Evolutionary conservation across 2,888 invertebrate genomes (phyloP), one percentile per base, ranked within the genome.

Genomic region (Ferrisia virgata): DNA sequence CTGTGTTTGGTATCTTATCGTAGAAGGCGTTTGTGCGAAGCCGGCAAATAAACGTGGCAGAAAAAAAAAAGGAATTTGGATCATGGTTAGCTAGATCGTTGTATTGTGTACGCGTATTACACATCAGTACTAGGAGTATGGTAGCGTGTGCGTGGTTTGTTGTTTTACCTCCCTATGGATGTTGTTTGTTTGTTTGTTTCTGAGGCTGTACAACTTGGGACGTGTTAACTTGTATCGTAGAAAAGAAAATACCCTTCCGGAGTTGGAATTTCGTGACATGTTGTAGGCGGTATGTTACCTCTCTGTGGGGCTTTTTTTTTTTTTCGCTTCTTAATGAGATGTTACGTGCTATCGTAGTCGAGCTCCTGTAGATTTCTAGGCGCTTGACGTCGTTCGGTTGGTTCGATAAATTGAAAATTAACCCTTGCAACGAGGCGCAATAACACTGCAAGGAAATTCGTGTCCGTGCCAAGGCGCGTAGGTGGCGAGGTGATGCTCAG

Each of bases 261-360:
- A 64, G 58, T 64, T 64, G 58, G 28, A 64, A 25, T 64, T 64
- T 64, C 58, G 58, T 64, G 58, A 64, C 58, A 9, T 64, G 58
- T 64, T 64, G 58, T 64, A 64, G 58, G 58, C 58, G 58, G 58
- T 11, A 64, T 18, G 47, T 47, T 47, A 8, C 25, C 28, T 11
- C 25, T 58, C 58, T 64, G 25, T n/a, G 58, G 58, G 58, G 28
- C 25, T 64, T 22, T 9, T 15, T 11, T 64, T 22, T 9, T 15
- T n/a, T 28, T 64, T 64, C 25, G 58, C 58, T 64, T 64, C 28
- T 64, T 64, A 64, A 64, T 64, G 58, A 64, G 58, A 64, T 64
- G 28, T 64, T 64, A 64, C 58, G 28, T 64, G 18, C 36, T 8
- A 36, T 8, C 5, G 3, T 36, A 8, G 36, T 36, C 36, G 36